phyloP scores from a whole-genome alignment of 1,140 invertebrate genomes.

The Zaprionus lachaisei region DNA sequence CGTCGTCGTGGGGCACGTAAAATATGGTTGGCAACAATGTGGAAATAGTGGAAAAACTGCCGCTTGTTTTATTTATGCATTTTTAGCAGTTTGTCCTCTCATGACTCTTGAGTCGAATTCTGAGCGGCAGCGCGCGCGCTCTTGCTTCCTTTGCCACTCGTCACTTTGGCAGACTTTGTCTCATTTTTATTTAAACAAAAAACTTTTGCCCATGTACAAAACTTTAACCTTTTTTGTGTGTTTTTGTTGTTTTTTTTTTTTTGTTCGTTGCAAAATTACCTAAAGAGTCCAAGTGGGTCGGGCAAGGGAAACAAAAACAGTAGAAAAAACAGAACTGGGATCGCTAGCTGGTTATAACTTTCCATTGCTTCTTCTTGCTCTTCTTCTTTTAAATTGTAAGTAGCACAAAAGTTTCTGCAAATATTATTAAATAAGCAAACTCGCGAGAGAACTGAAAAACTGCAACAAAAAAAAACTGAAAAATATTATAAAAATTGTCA shows the following conservation, averaged over 20 bases:
- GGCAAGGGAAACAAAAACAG: background rate
- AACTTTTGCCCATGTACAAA: conserved; percentile 51
- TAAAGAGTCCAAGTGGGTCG: conserved; percentile 29
- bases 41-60: conserved; percentile 69
- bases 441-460: conserved; percentile 17
- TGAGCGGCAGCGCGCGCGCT: conserved; percentile 10
- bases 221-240: conserved; percentile 23
- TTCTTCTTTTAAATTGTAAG: conserved; percentile 22
- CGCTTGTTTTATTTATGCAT: conserved; percentile 65
- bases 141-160: conserved; percentile 52
- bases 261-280: conserved; percentile 40
- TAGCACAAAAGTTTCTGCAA: conserved; percentile 50
- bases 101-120: conserved; percentile 56
- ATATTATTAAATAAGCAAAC: conserved; percentile 57
- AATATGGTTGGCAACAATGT: conserved; percentile 60
- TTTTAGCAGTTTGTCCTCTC: conserved; percentile 40
- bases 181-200: conserved; percentile 65
- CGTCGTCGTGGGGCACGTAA: conserved; percentile 57
- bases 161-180: conserved; percentile 65
- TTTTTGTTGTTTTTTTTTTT: background rate
- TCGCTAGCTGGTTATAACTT: conserved; percentile 43
- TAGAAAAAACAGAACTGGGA: background rate
- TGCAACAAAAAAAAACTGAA: conserved; percentile 1
- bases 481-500: conserved; percentile 8
- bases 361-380: conserved; percentile 8